Percentiles rank a stretch among this genome's conserved stretches.
Conservation (phyloP, 2,888 invertebrate genomes). For the Willowsia nigromaculata region DNA sequence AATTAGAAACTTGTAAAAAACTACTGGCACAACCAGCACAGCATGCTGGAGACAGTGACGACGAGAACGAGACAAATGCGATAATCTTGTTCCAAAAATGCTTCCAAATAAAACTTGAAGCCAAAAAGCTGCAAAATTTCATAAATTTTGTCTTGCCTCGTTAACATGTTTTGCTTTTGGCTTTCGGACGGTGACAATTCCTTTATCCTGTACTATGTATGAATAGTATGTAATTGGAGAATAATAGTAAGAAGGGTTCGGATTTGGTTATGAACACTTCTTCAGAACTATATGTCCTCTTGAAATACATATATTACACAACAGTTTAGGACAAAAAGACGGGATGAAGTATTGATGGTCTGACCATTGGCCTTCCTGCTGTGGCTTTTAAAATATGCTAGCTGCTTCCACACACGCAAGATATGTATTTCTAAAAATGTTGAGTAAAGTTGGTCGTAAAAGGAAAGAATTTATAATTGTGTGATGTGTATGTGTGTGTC, state of each 20-base stretch:
- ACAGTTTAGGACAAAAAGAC: constrained; percentile 32
- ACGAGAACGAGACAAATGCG: neutral
- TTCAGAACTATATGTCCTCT: constrained; percentile 29
- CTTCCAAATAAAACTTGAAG: neutral
- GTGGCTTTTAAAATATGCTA: constrained; percentile 59
- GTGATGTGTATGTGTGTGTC: constrained; percentile 42
- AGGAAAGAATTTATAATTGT: constrained; percentile 46
- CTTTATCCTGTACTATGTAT: neutral
- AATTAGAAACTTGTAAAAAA: neutral
- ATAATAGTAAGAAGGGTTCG: neutral
- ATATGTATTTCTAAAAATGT: neutral
- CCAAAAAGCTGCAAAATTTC: constrained; percentile 49
- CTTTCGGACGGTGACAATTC: neutral
- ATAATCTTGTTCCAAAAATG: constrained; percentile 11
- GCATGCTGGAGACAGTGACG: constrained; percentile 28
- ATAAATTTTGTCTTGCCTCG: constrained; percentile 38
- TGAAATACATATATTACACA: constrained; percentile 29
- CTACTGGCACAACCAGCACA: neutral
- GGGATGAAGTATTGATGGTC: constrained; percentile 64
- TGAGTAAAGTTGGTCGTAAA: constrained; percentile 8
- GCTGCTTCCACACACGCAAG: constrained; percentile 38
- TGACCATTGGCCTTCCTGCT: constrained; percentile 69
- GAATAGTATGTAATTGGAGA: constrained; percentile 23
- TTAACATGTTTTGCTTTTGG: constrained; percentile 56
- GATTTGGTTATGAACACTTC: constrained; percentile 28